Percentiles rank a stretch among this genome's conserved stretches.
These are phyloP conservation scores for Indicator indicator DNA, from an alignment of 2,113 vertebrate species.

Conservation along the genomic window DNA sequence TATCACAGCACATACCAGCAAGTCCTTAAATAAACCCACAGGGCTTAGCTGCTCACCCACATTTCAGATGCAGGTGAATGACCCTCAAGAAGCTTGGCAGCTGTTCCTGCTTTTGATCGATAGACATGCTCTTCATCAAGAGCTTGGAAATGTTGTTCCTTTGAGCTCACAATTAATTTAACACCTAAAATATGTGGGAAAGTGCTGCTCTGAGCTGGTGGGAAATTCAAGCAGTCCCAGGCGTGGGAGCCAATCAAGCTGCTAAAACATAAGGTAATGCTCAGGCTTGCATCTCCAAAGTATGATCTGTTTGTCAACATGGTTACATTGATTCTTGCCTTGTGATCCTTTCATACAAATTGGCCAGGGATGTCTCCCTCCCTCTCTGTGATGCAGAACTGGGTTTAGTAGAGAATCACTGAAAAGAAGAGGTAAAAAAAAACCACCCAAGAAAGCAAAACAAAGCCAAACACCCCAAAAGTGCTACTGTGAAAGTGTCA, in stretches of 20 bases:
- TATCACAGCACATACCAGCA: neutral
- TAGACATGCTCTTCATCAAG: neutral
- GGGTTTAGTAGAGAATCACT: neutral
- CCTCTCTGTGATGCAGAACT: neutral
- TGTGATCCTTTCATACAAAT: neutral
- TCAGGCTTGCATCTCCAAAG: constrained; percentile 32
- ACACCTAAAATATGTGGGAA: constrained; percentile 33
- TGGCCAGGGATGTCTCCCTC: neutral
- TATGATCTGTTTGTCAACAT: neutral
- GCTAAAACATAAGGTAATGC: constrained; percentile 13
- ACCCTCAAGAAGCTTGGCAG: neutral
- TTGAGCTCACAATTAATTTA: constrained; percentile 3
- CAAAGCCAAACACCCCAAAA: neutral
- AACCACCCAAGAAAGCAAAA: neutral
- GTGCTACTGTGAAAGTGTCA: constrained; percentile 13
- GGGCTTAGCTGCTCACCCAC: neutral
- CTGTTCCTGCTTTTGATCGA: neutral
- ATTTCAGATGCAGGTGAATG: neutral
- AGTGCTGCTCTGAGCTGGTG: neutral
- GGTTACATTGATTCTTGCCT: neutral
- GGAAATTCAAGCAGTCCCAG: constrained; percentile 7
- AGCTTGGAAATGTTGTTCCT: neutral
- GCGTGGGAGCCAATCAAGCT: neutral
- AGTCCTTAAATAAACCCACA: constrained; percentile 15
- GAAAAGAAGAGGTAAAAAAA: neutral